Base-by-base conservation (phyloP, 2,113 vertebrate species). In the Monopterus albus region DNA sequence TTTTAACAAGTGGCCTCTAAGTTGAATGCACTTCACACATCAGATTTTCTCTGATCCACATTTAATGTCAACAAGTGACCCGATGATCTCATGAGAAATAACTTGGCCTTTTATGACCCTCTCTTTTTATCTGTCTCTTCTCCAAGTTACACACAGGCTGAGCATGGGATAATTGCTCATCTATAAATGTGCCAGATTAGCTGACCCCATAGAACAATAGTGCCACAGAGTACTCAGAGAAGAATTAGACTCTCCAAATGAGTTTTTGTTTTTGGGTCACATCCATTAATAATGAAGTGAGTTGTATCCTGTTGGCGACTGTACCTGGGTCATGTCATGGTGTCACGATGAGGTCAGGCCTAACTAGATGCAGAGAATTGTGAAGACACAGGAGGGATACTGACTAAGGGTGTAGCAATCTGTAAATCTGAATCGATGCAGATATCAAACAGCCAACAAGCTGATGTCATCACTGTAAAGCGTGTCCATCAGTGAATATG, bases 141-240 rank as follows among this genome's bases (percentile, higher is more conserved):
- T 65, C 53, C n/a, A 63, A 69, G 59, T 77, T 60, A 58, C 52
- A 82, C 75, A 73, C 75, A 72, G 29, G 6, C 72, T 49, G 64
- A 58, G 71, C 51, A 28, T 56, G 26, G 61, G 77, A 86, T 88
- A 89, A 87, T 88, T 87, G 77, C 82, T 85, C 84, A 71, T 89
- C 69, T 85, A 63, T 50, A 47, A 84, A 79, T 83, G 81, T 88
- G 76, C 69, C 74, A 81, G 81, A 87, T 89, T 87, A 86, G 84
- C 74, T 86, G 84, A 89, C 87, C 82, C 70, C 73, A 71, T 87
- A 72, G 80, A 88, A 91, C 79, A 86, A 86, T 77, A 75, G 72
- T 62, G 70, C 40, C 78, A 70, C 69, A 20, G 56, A 85, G 66
- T 29, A 20, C 50, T 70, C 26, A 21, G 76, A 63, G 78, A 84